These are phyloP conservation scores for Sciurus carolinensis DNA, from an alignment of 2,797 vertebrate species.

Conservation along the genomic window DNA sequence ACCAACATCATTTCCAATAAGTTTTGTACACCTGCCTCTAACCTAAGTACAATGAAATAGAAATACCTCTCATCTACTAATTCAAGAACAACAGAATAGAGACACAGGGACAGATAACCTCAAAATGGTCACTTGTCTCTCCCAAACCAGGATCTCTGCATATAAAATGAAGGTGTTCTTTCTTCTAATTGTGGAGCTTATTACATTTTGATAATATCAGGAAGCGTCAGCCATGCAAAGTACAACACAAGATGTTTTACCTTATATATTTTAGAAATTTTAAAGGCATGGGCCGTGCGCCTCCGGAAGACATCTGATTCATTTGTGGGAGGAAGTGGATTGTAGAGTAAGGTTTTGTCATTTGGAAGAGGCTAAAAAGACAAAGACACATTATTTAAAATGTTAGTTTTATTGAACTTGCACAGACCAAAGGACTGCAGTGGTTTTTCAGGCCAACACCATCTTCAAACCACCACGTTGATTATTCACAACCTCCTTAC, in stretches of 20 bases:
- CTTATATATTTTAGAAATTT: constrained; percentile 96
- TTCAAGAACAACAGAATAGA: constrained; percentile 42
- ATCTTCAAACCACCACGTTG: neutral
- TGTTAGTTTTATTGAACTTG: neutral
- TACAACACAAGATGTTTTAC: constrained; percentile 85
- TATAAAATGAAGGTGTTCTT: neutral
- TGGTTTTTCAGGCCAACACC: constrained; percentile 42
- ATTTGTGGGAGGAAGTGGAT: constrained; percentile 92
- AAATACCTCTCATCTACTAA: constrained; percentile 1
- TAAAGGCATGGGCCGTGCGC: constrained; percentile 93
- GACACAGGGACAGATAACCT: neutral
- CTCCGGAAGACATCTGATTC: constrained; percentile 90
- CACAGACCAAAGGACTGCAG: neutral
- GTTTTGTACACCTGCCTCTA: neutral
- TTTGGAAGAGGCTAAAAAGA: constrained; percentile 93
- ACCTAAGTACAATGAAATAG: neutral
- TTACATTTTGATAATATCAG: neutral
- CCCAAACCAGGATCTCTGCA: constrained; percentile 18
- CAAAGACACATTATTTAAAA: constrained; percentile 32
- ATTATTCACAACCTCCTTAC: neutral
- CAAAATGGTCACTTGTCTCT: neutral
- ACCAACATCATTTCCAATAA: neutral
- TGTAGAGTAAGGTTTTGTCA: constrained; percentile 88
- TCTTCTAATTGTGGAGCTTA: neutral
- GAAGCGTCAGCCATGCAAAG: constrained; percentile 17